Evolutionary conservation across 2,113 vertebrate species (phyloP), one percentile per base, ranked within the genome.

Genomic region (Macquaria australasica): DNA sequence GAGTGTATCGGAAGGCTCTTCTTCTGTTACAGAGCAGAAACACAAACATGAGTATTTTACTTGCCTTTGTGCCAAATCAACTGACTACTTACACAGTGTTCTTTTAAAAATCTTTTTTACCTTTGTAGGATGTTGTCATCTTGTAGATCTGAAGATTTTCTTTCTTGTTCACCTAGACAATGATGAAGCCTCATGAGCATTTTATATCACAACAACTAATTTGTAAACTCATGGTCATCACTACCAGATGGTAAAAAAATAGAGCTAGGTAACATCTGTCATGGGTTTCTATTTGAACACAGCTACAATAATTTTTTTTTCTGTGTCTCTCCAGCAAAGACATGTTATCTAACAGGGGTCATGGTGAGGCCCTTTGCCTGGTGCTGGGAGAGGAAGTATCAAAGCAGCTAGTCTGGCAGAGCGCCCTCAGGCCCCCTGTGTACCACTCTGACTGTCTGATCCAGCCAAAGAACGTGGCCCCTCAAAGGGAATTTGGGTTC

Each of bases 291-390:
- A 62, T 80, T 88, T 68, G 63, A 87, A 80, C 67, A 62, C 0
- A 7, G 84, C 86, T 76, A 73, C 60, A 79, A 56, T 43, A 8
- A 34, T 62, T 58, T 50, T 41, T 81, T 80, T 66, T 50, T 4
- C 51, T 25, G 15, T 45, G 69, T 79, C 80, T 83, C 68, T 87
- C 70, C 87, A 82, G 85, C 81, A 86, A 63, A 88, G 84, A 78
- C 75, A 73, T 72, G 89, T 94, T 95, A 95, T 91, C 87, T 92
- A 95, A 95, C 88, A 62, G 76, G 87, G 93, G 90, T 93, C 89
- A 92, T 12, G 37, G 8, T 64, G 75, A 84, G 93, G 90, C 63
- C 80, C 77, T 85, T 78, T 76, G 91, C 90, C 89, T 86, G 81
- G 84, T 71, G 83, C 74, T 83, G 82, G 48, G 84, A 90, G 88